Evolutionary conservation across 1,140 invertebrate species (phyloP).

Genomic region (Bactericera cockerelli): DNA sequence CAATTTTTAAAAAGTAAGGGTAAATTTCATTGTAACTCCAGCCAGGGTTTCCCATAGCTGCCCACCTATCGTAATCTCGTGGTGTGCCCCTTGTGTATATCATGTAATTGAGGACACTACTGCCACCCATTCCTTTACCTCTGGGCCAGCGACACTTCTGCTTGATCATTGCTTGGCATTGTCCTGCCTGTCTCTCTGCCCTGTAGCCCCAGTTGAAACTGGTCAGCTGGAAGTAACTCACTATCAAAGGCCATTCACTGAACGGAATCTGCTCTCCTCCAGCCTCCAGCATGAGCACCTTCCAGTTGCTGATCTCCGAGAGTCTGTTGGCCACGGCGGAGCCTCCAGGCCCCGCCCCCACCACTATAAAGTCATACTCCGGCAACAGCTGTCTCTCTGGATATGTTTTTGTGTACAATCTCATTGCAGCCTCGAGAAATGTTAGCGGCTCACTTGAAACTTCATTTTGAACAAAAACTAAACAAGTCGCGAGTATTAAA

Average conservation of each 20-base stretch:
- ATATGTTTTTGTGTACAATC: slow-evolving; percentile 2
- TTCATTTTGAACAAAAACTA: no score
- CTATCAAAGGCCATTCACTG: slow-evolving; percentile 6
- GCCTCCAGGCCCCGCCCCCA: slow-evolving; percentile 39
- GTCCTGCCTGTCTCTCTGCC: slow-evolving; percentile 39
- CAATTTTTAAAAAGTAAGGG: slow-evolving; percentile 69
- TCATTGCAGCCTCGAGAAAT: slow-evolving; percentile 1
- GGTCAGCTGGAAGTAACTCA: slow-evolving; percentile 15
- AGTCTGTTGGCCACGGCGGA: slow-evolving; percentile 38
- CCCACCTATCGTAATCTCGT: slow-evolving; percentile 85
- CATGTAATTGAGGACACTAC: slow-evolving; percentile 89
- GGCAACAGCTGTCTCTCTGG: not conserved
- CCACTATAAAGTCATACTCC: slow-evolving; percentile 18
- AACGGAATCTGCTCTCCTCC: slow-evolving; percentile 44
- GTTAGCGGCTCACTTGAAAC: slow-evolving; percentile 1
- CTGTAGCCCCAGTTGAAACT: slow-evolving; percentile 40
- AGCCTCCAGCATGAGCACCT: slow-evolving; percentile 36
- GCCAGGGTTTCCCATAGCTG: slow-evolving; percentile 58
- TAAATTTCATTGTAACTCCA: slow-evolving; percentile 73
- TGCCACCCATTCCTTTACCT: slow-evolving; percentile 77
- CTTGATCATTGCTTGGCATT: slow-evolving; percentile 64
- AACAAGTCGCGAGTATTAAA: no score
- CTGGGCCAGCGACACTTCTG: slow-evolving; percentile 75
- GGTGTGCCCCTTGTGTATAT: slow-evolving; percentile 84
- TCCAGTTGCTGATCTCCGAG: slow-evolving; percentile 30